Evolutionary conservation across 2,888 invertebrate species (phyloP).

Genomic region (Sarcophaga caerulescens): DNA sequence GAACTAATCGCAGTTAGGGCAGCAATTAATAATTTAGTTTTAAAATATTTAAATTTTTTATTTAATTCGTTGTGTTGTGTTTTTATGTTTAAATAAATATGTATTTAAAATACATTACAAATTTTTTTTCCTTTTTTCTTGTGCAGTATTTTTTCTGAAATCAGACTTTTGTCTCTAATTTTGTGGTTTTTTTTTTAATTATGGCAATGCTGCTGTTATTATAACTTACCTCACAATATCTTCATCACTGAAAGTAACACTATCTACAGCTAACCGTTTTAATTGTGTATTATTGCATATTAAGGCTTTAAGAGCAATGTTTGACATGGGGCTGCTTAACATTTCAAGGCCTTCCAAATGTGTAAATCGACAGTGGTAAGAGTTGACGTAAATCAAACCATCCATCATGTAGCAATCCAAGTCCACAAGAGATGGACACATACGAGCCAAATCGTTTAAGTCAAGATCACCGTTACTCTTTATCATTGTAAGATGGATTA

Average conservation of each 20-base stretch:
- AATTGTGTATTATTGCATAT: constrained; percentile 84
- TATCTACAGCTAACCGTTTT: constrained; percentile 85
- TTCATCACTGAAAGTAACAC: constrained; percentile 85
- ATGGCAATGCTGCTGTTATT: background rate
- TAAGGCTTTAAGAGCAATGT: constrained; percentile 83
- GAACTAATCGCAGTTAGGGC: no score
- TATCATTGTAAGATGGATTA: constrained; percentile 84
- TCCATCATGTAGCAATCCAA: constrained; percentile 87
- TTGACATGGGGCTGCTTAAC: constrained; percentile 84
- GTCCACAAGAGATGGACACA: constrained; percentile 84
- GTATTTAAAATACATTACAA: no score
- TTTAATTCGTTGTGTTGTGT: no score
- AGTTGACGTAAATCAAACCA: constrained; percentile 82
- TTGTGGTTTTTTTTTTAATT: no score
- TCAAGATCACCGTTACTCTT: constrained; percentile 84
- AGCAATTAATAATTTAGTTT: no score
- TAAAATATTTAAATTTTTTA: no score
- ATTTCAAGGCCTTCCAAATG: constrained; percentile 86
- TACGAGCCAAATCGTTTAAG: constrained; percentile 83
- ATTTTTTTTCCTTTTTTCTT: no score
- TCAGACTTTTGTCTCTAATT: no score
- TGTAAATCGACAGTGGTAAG: constrained; percentile 83
- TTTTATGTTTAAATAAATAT: no score
- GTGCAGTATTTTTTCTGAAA: no score
- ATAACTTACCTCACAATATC: constrained; percentile 84